A percentile compares a stretch with the other conserved stretches of the same genome.
Conservation (phyloP, 2,113 vertebrate genomes). For the Microtus ochrogaster region DNA sequence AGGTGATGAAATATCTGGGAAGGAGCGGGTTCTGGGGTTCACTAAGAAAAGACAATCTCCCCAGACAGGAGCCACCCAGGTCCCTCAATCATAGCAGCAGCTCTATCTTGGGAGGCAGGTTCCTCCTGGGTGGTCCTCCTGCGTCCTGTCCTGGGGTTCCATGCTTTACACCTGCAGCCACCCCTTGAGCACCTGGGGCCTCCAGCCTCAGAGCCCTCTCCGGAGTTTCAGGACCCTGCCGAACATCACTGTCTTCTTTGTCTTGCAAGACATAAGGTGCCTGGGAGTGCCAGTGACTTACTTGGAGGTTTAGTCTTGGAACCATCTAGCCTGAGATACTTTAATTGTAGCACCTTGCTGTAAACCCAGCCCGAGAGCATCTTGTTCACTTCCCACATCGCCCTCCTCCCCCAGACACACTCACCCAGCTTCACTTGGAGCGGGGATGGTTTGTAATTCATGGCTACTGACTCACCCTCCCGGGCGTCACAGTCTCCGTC, state of each 20-base stretch:
- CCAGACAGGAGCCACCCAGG: neutral
- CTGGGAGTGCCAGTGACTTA: slow-evolving; percentile 6
- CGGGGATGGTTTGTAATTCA: slow-evolving; percentile 98
- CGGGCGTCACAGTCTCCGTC: slow-evolving; percentile 92
- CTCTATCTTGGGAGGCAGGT: neutral
- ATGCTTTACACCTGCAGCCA: neutral
- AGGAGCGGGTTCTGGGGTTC: neutral
- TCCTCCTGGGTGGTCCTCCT: neutral
- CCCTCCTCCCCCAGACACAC: slow-evolving; percentile 76
- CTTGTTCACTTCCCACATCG: slow-evolving; percentile 62
- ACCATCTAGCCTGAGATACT: slow-evolving; percentile 25
- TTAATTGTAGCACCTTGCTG: slow-evolving; percentile 43
- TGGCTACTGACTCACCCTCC: slow-evolving; percentile 94
- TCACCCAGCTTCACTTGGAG: slow-evolving; percentile 98
- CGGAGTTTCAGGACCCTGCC: neutral
- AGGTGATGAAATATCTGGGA: neutral
- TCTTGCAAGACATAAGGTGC: slow-evolving; percentile 44
- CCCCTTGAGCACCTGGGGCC: neutral
- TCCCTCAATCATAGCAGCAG: neutral
- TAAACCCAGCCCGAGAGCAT: slow-evolving; percentile 49
- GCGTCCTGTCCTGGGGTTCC: neutral
- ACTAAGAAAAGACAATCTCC: slow-evolving; percentile 12
- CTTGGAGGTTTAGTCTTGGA: slow-evolving; percentile 24
- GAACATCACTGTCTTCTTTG: slow-evolving; percentile 12
- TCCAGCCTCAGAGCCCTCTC: slow-evolving; percentile 31